Evolutionary conservation across 1,140 invertebrate genomes (phyloP), one percentile per base, ranked within the genome.

Genomic region (Globodera rostochiensis): DNA sequence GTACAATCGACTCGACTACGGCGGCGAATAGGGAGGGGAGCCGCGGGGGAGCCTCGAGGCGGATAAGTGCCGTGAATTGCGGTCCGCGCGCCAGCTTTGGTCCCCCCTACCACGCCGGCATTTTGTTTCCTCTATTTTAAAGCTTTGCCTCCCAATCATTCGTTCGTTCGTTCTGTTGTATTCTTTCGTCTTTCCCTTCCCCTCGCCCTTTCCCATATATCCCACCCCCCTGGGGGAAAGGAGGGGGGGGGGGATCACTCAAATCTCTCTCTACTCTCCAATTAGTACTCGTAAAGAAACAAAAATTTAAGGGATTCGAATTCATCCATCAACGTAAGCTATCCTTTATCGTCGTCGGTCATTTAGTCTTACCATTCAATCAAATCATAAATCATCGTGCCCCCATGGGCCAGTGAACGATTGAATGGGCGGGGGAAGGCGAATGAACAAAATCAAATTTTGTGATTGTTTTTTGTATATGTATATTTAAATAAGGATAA

Each of bases 401-500:
- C 19, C 19, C 36, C 57, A 64, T 19, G 57, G 57, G 57, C 57
- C 57, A 64, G 19, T 15, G 57, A 64, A 64, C 46, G 19, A 60
- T 53, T 36, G 9, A 19, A 71, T 6, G 69, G 9, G 9, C 25
- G 69, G 19, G 69, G 69, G 9, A 36, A 13, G 69, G 46, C 46
- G 25, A 71, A 47, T 11, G 69, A 71, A 71, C 69, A 71, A 71
- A 71, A 25, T 21, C 69, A 71, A 71, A 71, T 45, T 11, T 25
- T 71, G 69, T 71, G 69, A 71, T 13, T 45, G 69, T 15, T 25
- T 45, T 15, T 25, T 45, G n/a, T 47, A 21, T 71, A 45, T 71
- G 25, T 45, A 36, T 47, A 71, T 71, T 15, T 25, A 47, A 45
- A 47, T 71, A 36, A 71, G n/a, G 69, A 64, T 15, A 3, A 36